Conservation (phyloP, 1,140 invertebrate species). For the Drosophila grimshawi region DNA sequence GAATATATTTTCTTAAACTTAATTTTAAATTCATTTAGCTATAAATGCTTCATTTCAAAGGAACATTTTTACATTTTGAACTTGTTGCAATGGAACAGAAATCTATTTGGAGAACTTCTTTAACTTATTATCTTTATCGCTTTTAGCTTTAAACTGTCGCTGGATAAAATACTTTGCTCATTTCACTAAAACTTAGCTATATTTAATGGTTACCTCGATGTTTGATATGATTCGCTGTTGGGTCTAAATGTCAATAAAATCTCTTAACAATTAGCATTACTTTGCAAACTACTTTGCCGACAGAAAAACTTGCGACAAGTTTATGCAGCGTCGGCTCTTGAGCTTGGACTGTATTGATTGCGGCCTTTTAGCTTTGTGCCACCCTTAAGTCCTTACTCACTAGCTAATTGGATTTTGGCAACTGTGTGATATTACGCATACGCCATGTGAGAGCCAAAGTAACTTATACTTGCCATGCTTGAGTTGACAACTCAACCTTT, state of each 20-base stretch:
- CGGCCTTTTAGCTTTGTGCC: slow-evolving; percentile 9
- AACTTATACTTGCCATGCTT: background rate
- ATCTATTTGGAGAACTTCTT: background rate
- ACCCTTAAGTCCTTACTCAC: background rate
- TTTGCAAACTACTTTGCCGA: slow-evolving; percentile 26
- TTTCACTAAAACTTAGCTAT: background rate
- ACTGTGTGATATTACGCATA: slow-evolving; percentile 31
- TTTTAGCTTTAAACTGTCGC: background rate
- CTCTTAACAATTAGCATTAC: slow-evolving; percentile 9
- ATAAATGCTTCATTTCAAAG: too few relatives aligned
- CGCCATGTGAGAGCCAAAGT: slow-evolving; percentile 23
- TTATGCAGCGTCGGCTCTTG: slow-evolving; percentile 2
- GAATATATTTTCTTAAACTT: too few relatives aligned
- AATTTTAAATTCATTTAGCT: too few relatives aligned
- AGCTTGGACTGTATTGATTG: slow-evolving; percentile 34
- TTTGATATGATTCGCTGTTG: background rate
- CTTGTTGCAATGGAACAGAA: background rate
- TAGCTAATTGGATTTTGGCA: slow-evolving; percentile 47
- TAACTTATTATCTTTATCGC: background rate
- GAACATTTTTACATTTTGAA: too few relatives aligned
- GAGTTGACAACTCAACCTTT: slow-evolving; percentile 34
- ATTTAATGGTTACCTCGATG: background rate
- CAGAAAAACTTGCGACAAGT: slow-evolving; percentile 15
- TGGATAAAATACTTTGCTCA: background rate
- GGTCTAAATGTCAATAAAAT: slow-evolving; percentile 36